A percentile compares a stretch with the other conserved stretches of the same genome.
These are phyloP conservation scores for Kryptolebias ocellatus DNA, from an alignment of 2,797 vertebrate genomes.

Conservation along the genomic window DNA sequence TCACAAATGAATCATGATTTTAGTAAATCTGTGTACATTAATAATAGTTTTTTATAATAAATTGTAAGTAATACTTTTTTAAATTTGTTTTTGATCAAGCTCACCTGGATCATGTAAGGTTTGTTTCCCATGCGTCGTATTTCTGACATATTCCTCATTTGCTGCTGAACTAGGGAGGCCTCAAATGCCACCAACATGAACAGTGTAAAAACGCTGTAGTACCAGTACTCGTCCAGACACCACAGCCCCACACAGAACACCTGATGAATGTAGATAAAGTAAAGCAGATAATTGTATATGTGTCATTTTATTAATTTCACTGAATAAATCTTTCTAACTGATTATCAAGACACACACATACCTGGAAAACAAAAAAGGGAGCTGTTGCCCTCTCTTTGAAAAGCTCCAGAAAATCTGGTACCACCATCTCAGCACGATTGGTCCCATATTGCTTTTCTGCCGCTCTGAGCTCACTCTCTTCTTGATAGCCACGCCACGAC, in stretches of 20 bases:
- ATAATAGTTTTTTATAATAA: too few relatives aligned
- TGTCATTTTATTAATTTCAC: too few relatives aligned
- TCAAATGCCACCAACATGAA: conserved; percentile 98
- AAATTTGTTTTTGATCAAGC: neutral
- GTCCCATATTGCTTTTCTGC: conserved; percentile 91
- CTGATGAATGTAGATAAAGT: conserved; percentile 65
- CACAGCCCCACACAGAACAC: conserved; percentile 97
- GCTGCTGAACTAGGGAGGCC: conserved; percentile 96
- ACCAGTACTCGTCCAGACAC: conserved; percentile 99
- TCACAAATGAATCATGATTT: too few relatives aligned
- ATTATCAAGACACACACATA: conserved; percentile 32
- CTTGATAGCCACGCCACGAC: conserved; percentile 90
- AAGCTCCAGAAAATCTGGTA: conserved; percentile 95
- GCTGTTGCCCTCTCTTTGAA: conserved; percentile 96
- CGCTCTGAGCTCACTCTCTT: conserved; percentile 87
- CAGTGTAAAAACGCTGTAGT: conserved; percentile 97
- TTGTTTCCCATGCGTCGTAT: conserved; percentile 97
- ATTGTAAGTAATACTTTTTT: too few relatives aligned
- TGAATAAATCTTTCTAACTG: neutral
- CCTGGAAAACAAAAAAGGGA: conserved; percentile 98
- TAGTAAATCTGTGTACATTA: too few relatives aligned
- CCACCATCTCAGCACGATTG: conserved; percentile 97
- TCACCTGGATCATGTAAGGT: conserved; percentile 94
- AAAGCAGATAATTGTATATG: neutral
- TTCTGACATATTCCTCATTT: conserved; percentile 96